These are phyloP conservation scores for Leptinotarsa texana DNA, from an alignment of 1,140 invertebrate genomes.

Conservation along the genomic window DNA sequence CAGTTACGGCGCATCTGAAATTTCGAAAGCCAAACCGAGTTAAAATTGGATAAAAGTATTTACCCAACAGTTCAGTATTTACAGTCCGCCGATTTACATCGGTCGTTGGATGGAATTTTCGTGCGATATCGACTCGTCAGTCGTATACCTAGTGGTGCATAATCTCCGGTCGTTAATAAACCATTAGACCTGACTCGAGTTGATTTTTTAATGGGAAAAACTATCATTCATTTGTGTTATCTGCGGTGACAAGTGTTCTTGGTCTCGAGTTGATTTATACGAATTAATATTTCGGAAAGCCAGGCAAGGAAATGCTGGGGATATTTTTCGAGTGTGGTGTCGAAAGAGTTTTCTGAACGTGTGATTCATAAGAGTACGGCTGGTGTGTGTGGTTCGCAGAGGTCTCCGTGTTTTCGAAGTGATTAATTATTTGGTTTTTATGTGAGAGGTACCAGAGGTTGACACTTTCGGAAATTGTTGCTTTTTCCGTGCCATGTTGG, in stretches of 20 bases:
- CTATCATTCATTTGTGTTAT: constrained; percentile 22
- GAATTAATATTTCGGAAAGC: constrained; percentile 21
- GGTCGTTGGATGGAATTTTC: constrained; percentile 5
- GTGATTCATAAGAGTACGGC: constrained; percentile 17
- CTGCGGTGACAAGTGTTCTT: constrained; percentile 19
- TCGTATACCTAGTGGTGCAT: constrained; percentile 11
- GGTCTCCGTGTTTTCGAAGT: neutral
- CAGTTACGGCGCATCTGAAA: constrained; percentile 24
- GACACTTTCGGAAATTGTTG: constrained; percentile 4
- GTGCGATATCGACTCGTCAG: constrained; percentile 5
- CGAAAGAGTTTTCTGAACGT: neutral
- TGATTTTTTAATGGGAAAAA: constrained; percentile 23
- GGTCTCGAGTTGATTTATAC: constrained; percentile 17
- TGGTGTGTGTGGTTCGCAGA: constrained; percentile 13
- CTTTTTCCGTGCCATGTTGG: neutral
- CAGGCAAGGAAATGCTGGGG: neutral
- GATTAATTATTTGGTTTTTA: neutral
- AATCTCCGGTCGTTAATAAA: constrained; percentile 19
- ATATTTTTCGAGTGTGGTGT: constrained; percentile 11
- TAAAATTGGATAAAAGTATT: constrained; percentile 30
- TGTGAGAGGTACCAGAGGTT: neutral
- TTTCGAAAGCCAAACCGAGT: constrained; percentile 27
- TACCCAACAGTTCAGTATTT: constrained; percentile 24
- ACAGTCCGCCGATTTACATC: constrained; percentile 14
- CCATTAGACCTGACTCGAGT: constrained; percentile 16